Evolutionary conservation across 2,888 invertebrate genomes (phyloP).

Genomic region (Lordiphosa fenestrarum): DNA sequence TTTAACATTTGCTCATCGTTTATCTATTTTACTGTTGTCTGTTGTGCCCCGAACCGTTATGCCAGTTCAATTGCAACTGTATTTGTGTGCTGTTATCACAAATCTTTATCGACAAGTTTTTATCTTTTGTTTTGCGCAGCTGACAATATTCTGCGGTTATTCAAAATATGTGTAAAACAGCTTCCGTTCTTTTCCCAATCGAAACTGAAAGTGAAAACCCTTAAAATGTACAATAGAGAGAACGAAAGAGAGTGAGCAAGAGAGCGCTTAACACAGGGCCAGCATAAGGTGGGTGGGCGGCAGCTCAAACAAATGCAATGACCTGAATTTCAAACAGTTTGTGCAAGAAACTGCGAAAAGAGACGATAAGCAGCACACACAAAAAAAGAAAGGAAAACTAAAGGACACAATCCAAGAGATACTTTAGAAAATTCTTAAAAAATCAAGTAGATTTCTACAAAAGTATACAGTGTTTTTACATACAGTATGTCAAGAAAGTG

Average conservation of each 20-base stretch:
- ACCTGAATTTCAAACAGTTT: constrained; percentile 62
- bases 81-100: constrained; percentile 32
- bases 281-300: constrained; percentile 42
- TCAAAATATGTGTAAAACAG: constrained; percentile 34
- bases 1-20: constrained; percentile 31
- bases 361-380: not conserved
- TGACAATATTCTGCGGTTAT: constrained; percentile 18
- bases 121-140: constrained; percentile 16
- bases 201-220: constrained; percentile 54
- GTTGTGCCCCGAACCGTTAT: constrained; percentile 39
- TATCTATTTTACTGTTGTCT: constrained; percentile 47
- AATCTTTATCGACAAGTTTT: constrained; percentile 31
- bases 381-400: constrained; percentile 2
- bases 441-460: no score
- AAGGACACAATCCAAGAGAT: no score
- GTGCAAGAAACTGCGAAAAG: constrained; percentile 1
- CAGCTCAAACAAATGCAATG: constrained; percentile 66
- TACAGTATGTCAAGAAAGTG: no score
- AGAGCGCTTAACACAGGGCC: not conserved
- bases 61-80: constrained; percentile 23
- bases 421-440: no score
- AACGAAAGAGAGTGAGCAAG: constrained; percentile 3
- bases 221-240: constrained; percentile 13
- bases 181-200: no score
- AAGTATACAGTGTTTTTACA: no score